Base-by-base conservation (phyloP, 2,888 invertebrate species). In the Hypomecis punctinalis region DNA sequence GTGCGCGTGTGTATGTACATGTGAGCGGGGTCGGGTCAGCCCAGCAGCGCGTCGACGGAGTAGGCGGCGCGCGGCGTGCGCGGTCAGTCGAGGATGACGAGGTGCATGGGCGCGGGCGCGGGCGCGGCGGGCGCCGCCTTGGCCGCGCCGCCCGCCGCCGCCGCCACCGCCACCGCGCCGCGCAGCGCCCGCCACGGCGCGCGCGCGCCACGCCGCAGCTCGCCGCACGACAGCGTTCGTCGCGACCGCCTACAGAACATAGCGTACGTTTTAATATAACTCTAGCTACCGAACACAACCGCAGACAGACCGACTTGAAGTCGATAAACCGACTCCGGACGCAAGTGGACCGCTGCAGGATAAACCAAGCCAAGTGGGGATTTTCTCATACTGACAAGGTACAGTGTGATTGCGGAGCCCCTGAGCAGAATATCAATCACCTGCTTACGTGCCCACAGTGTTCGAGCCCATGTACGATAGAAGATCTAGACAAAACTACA, bases 31-130 rank as follows among this genome's bases (percentile, higher is more conserved):
- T 76, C 77, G 67, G 76, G 75, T 87, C 85, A 92, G 87, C 94
- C 94, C 84, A 94, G 94, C 90, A 94, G 93, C 88, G 94, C 94
- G 91, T 94, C 94, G 94, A 95, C 94, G 81, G 94, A 94, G 90
- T 94, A 94, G 88, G 94, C 93, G 93, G 94, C 93, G 93, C 91
- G 94, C 89, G 94, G 93, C 79, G 84, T 60, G 60, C 65, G 82
- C 81, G 81, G 82, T 96, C 96, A 96, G 95, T 96, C 96, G 84
- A 96, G 94, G 93, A 95, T 94, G 80, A 96, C 96, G 80, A 96
- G 95, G 91, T 95, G 95, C 86, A 94, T 94, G 86, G 94, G 94
- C 72, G 84, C 76, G 77, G 78, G 79, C 61, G 70, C 73, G 69
- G 70, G 71, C 64, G 68, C 62, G 63, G 63, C 69, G 63, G 72